phyloP scores from a whole-genome alignment of 2,888 invertebrate species.

The Theristus sp. region DNA sequence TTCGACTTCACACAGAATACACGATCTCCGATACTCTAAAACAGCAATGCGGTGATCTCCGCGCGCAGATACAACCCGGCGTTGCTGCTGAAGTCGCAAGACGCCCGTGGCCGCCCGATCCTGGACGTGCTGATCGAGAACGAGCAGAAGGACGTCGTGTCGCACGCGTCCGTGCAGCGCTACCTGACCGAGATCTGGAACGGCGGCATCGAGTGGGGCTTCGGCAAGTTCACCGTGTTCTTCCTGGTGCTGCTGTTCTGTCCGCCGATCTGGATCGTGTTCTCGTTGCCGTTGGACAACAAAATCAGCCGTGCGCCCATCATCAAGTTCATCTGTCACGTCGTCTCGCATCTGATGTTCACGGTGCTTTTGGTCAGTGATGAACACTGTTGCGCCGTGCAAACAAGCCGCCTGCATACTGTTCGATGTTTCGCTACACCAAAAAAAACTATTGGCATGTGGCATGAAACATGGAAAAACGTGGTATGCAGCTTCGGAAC shows the following conservation, averaged over 20 bases:
- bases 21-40: too few relatives aligned
- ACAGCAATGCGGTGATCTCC: too few relatives aligned
- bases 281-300: conserved; percentile 23
- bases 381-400: too few relatives aligned
- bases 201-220: conserved; percentile 85
- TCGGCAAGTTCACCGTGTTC: conserved; percentile 77
- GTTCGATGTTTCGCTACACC: too few relatives aligned
- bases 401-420: too few relatives aligned
- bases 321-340: conserved; percentile 97
- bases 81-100: conserved; percentile 77
- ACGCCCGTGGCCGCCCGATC: conserved; percentile 71
- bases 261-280: conserved; percentile 66
- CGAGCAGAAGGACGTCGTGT: conserved; percentile 48
- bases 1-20: too few relatives aligned
- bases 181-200: conserved; percentile 74
- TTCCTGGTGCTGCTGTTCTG: conserved; percentile 77
- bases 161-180: conserved; percentile 32
- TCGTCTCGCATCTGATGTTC: conserved; percentile 92
- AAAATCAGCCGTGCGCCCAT: conserved; percentile 69
- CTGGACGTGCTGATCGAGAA: conserved; percentile 63
- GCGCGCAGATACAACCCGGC: conserved; percentile 54
- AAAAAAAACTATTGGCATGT: too few relatives aligned
- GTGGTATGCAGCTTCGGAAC: too few relatives aligned
- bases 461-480: too few relatives aligned
- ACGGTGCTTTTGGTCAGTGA: conserved; percentile 68